Base-by-base conservation (phyloP, 2,888 invertebrate species). In the Amphipyra tragopoginis region DNA sequence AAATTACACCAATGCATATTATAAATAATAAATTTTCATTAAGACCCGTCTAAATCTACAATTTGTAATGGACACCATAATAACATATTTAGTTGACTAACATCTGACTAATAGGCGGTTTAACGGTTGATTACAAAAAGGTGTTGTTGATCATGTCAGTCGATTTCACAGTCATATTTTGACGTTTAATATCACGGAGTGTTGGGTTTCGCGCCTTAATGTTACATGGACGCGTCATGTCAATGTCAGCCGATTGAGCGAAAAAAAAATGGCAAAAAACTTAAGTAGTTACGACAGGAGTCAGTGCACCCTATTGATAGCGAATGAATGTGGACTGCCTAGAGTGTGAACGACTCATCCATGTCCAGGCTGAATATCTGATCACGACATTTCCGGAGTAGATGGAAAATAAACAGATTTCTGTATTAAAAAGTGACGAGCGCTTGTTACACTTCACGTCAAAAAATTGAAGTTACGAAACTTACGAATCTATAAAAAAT, bases 191-290 rank as follows among this genome's bases (percentile, higher is more conserved):
- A 75, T 74, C 70, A 74, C 73, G 70, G 62, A 71, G 82, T 80
- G 82, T 83, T 85, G 75, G 74, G 72, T 77, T 90, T 88, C 83
- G 86, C 88, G 84, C 90, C 81, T 86, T 86, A 85, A 78, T 72
- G 72, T 74, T 74, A 80, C 70, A 76, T 80, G 78, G 76, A 77
- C 83, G 74, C 78, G 81, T 86, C 90, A 86, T 89, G 90, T 91
- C 88, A 90, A 81, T 93, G 93, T 91, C 92, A 90, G 80, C 50
- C 56, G 51, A 67, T 61, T 64, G 62, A 56, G 70, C 78, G 77
- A 83, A 87, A 86, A 82, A 82, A 86, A 83, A 76, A 4, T 73
- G 77, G 79, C 74, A 81, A 84, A 84, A 81, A 82, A 78, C 57
- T 71, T 62, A 72, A 76, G 79, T 80, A 75, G 77, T 68, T 75